phyloP scores from a whole-genome alignment of 1,140 invertebrate genomes.

The Gryllus bimaculatus region DNA sequence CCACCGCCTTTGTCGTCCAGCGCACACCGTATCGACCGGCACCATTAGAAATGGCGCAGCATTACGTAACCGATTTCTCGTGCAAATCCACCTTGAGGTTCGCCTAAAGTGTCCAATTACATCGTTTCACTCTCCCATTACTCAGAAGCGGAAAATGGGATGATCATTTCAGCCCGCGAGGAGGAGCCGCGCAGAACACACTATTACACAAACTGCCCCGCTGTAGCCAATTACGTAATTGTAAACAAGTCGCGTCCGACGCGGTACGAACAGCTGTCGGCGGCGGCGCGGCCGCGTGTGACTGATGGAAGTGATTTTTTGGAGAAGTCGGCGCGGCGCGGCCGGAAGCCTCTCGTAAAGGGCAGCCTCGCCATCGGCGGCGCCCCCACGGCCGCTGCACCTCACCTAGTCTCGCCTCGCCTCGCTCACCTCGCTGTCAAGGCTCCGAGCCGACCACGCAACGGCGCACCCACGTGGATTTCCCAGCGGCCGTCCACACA shows the following conservation, averaged over 20 bases:
- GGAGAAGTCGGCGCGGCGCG: not conserved
- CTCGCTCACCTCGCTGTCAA: too few relatives aligned
- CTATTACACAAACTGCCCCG: not conserved
- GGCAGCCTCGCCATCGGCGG: too few relatives aligned
- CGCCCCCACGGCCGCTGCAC: too few relatives aligned
- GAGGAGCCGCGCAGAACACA: not conserved
- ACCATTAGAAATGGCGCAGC: not conserved
- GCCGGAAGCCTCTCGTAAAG: too few relatives aligned
- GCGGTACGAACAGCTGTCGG: not conserved
- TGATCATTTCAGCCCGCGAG: not conserved
- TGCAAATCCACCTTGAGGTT: not conserved
- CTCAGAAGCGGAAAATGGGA: constrained; percentile 3
- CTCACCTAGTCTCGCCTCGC: too few relatives aligned
- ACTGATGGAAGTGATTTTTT: not conserved
- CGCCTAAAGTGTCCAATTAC: not conserved
- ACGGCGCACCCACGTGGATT: too few relatives aligned
- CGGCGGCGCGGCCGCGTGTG: not conserved
- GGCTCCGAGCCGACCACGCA: too few relatives aligned
- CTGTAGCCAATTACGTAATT: not conserved
- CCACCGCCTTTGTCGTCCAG: too few relatives aligned
- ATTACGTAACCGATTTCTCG: not conserved
- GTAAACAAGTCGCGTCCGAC: not conserved
- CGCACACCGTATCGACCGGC: not conserved
- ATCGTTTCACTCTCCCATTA: not conserved
- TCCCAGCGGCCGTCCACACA: too few relatives aligned